Evolutionary conservation across 35 echinoderm and acorn worm genomes (phyloP), one percentile per base, ranked within the genome.

Genomic region (Apostichopus japonicus): DNA sequence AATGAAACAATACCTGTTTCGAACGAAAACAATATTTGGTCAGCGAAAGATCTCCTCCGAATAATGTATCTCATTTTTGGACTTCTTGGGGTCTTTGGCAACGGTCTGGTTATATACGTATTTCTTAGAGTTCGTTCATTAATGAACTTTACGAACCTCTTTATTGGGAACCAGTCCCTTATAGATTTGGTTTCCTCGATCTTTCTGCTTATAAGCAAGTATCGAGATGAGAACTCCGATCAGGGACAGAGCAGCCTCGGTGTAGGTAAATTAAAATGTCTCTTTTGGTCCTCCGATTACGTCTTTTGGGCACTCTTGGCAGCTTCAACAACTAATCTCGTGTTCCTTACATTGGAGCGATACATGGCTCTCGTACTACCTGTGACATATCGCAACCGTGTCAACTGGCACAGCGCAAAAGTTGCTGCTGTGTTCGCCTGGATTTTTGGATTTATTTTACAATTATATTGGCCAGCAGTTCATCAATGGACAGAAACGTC

Each of bases 151-250:
- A 95, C 96, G 8, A 97, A 97, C 51, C 55, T 97, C 24, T 88
- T 95, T 52, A 93, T 96, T 19, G 84, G 89, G 44, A 96, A 96
- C 90, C 95, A 96, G 53, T 92, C 95, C 27, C 57, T 97, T 0
- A 93, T 97, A 5, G 96, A 97, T 77, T 83, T 96, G 25, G 24
- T 59, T 9, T 78, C 72, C 17, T 91, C 90, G 1, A 15, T 91
- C 4, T 77, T 91, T 24, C 55, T 91, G 2, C 77, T 77, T 6
- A 78, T 91, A 54, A 54, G n/a, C 14, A 84, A 90, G 21, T 77
- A 90, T 73, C 61, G 55, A 83, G 51, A 57, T 44, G 55, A 53
- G 23, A 83, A 54, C 44, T 83, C 51, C 6, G 44, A 24, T 14
- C 80, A n/a, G 14, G 44, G 19, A 51, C 21, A 57, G 80, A 17